A percentile compares a stretch with the other conserved stretches of the same genome.
phyloP scores from a whole-genome alignment of 53 echinoderm and acorn worm species.

The Echinometra lucunter region DNA sequence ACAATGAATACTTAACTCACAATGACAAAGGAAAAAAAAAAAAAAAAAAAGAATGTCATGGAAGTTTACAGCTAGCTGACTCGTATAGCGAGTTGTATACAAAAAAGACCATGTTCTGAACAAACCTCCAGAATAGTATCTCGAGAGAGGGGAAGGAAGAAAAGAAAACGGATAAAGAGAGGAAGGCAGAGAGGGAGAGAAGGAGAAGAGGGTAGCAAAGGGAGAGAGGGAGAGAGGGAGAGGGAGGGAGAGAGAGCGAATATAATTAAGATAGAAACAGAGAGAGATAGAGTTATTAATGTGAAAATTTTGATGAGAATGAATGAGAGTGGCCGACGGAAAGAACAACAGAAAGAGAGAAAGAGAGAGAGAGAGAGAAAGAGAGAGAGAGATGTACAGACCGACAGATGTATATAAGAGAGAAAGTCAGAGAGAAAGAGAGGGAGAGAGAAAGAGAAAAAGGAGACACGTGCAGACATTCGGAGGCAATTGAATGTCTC shows the following conservation, averaged over 20 bases:
- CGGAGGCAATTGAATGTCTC: no score
- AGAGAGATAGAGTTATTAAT: background rate
- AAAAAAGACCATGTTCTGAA: background rate
- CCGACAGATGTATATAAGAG: no score
- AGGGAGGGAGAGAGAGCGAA: background rate
- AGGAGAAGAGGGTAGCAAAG: background rate
- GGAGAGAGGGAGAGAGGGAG: background rate
- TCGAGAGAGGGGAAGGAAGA: background rate
- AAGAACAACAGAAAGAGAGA: no score
- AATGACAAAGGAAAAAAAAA: background rate
- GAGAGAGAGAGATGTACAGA: no score
- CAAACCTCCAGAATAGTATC: background rate
- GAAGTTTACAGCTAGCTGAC: constrained; percentile 17
- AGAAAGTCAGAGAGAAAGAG: no score
- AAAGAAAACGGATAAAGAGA: background rate
- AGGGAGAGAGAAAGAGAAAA: no score
- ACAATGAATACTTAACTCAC: constrained; percentile 10
- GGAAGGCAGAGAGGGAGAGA: background rate
- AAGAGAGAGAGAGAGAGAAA: no score
- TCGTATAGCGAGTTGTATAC: background rate
- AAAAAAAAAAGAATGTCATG: no score
- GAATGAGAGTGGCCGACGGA: background rate
- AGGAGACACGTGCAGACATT: no score
- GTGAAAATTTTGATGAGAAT: no score
- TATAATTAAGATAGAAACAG: background rate